Percentiles rank a stretch among this genome's conserved stretches.
Evolutionary conservation across 2,888 invertebrate species (phyloP).

Genomic region (Epinotia brunnichana): DNA sequence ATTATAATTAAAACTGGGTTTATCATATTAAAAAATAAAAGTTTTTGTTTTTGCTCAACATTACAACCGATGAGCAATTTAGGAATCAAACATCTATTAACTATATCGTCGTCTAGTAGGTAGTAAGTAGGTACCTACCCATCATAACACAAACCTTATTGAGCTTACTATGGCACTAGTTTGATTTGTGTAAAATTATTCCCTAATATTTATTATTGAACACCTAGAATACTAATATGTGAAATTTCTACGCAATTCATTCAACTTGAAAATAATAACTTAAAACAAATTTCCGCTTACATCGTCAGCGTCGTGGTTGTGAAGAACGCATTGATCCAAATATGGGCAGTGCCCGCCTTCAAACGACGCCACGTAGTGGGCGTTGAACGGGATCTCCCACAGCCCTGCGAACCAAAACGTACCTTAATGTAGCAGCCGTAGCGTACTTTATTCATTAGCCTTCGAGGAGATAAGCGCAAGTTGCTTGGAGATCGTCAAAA

Average conservation of each 20-base stretch:
- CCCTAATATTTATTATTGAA: too few species aligned
- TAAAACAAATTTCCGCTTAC: slow-evolving; percentile 57
- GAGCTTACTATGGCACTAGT: too few species aligned
- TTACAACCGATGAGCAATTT: too few species aligned
- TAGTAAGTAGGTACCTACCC: too few species aligned
- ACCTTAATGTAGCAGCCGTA: slow-evolving; percentile 2
- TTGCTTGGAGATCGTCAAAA: slow-evolving; percentile 36
- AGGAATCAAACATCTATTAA: too few species aligned
- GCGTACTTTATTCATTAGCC: neutral
- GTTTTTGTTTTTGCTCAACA: neutral
- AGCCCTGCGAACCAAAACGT: slow-evolving; percentile 82
- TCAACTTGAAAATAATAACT: neutral
- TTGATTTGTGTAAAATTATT: too few species aligned
- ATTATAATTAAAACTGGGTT: too few species aligned
- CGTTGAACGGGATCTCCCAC: slow-evolving; percentile 96
- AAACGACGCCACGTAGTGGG: slow-evolving; percentile 93
- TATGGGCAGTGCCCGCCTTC: slow-evolving; percentile 97
- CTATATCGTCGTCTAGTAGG: too few species aligned
- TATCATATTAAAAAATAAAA: too few species aligned
- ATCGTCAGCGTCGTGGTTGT: slow-evolving; percentile 90
- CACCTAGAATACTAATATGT: too few species aligned
- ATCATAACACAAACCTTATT: too few species aligned
- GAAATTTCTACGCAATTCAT: too few species aligned
- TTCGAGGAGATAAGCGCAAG: neutral
- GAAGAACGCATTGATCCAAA: slow-evolving; percentile 95